Evolutionary conservation across 2,113 vertebrate genomes (phyloP), one percentile per base, ranked within the genome.

Genomic region (Catharus bicknelli): DNA sequence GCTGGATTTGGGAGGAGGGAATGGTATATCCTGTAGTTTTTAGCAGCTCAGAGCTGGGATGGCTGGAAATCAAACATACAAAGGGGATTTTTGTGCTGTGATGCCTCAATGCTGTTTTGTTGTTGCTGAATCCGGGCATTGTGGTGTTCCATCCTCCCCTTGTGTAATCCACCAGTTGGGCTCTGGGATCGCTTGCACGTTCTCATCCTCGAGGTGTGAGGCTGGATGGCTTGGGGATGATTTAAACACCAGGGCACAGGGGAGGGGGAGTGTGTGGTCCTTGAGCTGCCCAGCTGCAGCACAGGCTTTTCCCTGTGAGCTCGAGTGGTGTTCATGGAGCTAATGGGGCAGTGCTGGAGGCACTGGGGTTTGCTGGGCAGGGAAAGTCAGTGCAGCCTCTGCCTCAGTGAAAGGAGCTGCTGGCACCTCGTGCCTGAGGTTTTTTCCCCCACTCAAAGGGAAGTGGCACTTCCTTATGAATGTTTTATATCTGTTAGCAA

Each of bases 41-140:
- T 8, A 59, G 87, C 13, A 66, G 88, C 83, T 93, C 4, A 0
- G 77, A 57, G 77, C 81, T 48, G 3, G 1, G 58, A 61, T 6
- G 68, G 42, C 29, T 91, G 89, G 47, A 59, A 93, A 47, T 16
- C 21, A 5, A 55, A 69, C 0, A 1, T 3, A 96, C 94, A 95
- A 88, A 86, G 91, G 94, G 57, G 90, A 91, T 67, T 85, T 90
- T 88, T 94, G 94, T 96, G 87, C 87, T 40, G 42, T 16, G 80
- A 5, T 4, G 91, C 59, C 72, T 95, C 89, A 95, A 93, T 92
- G 93, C 84, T 54, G 94, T 90, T 85, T 95, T 95, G 96, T 95
- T 96, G 16, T 40, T 67, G 66, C 29, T 96, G 93, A 96, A 96
- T 95, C 69, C 11, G 0, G 32, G 81, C 48, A 85, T 95, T 96